Evolutionary conservation across 1,140 invertebrate genomes (phyloP), one percentile per base, ranked within the genome.

Genomic region (Adelges cooleyi): DNA sequence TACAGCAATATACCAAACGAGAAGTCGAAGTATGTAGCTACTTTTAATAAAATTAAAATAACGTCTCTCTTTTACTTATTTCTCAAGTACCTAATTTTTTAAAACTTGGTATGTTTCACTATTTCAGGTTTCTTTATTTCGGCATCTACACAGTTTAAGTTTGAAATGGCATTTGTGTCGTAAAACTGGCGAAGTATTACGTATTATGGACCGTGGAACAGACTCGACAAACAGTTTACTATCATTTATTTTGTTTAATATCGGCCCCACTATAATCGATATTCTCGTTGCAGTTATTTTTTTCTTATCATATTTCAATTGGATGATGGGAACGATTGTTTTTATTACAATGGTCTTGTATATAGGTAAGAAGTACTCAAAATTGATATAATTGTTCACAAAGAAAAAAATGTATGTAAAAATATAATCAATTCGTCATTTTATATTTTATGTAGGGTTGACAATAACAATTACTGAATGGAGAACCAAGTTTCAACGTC

Each of bases 171-270:
- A 98, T 78, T 75, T 98, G 27, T 80, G 82, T 9, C 79, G 93
- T 25, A 97, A 98, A 80, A 97, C 94, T 2, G 95, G 95, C 15
- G 93, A 97, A 80, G 92, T 98, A 15, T 76, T 97, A 1, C 78
- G 91, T 65, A 83, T 97, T 0, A 94, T 98, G 87, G 94, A 97
- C 77, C 80, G 94, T 68, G 95, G 95, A 49, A 97, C 93, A 3
- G 90, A 91, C 69, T 94, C 90, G 17, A 92, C 97, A 68, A 92
- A 95, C 74, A 93, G 88, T 75, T 77, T 98, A 8, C 80, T 98
- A 0, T 92, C 86, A 72, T 95, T 89, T 70, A 87, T 92, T 71
- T 74, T 90, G 11, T 92, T 92, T 72, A 87, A 84, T 2, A 95
- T 98, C 69, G 73, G 87, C 0, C 95, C 95, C 5, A 97, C 94